Conservation (phyloP, 2,888 invertebrate genomes). For the Ellobium chinense region DNA sequence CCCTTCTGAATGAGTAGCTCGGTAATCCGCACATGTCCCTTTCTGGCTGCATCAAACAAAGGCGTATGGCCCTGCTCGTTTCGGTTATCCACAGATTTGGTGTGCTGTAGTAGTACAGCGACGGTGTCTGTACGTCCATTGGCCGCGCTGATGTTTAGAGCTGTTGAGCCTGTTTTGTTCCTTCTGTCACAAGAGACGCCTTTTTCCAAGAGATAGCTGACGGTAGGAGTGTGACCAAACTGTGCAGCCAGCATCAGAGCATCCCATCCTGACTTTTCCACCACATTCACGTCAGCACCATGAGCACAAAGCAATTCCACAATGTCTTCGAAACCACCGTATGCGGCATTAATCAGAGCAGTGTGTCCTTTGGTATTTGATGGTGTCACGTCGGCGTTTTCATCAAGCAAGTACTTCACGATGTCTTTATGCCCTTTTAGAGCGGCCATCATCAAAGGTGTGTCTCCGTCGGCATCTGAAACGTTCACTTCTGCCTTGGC, state of each 20-base stretch:
- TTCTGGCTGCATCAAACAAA: not conserved
- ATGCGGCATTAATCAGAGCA: not conserved
- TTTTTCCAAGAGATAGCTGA: not conserved
- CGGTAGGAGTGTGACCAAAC: not conserved
- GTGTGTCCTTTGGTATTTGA: not conserved
- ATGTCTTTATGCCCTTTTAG: not conserved
- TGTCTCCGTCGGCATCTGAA: not conserved
- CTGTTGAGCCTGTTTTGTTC: not conserved
- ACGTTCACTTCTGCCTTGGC: not conserved
- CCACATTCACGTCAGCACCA: not conserved
- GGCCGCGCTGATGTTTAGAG: not conserved
- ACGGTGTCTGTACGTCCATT: not conserved
- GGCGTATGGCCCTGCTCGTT: not conserved
- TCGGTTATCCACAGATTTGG: not conserved
- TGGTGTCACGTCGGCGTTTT: not conserved
- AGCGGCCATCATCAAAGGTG: not conserved
- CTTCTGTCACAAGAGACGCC: not conserved
- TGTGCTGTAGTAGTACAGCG: not conserved
- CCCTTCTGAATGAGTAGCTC: not conserved
- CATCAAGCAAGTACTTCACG: not conserved
- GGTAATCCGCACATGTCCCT: not conserved
- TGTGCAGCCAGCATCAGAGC: slow-evolving; percentile 9
- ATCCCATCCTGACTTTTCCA: slow-evolving; percentile 2
- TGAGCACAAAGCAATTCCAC: not conserved
- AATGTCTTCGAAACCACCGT: not conserved